Evolutionary conservation across 1,140 invertebrate genomes (phyloP), one percentile per base, ranked within the genome.

Genomic region (Tetramorium parvispinum): DNA sequence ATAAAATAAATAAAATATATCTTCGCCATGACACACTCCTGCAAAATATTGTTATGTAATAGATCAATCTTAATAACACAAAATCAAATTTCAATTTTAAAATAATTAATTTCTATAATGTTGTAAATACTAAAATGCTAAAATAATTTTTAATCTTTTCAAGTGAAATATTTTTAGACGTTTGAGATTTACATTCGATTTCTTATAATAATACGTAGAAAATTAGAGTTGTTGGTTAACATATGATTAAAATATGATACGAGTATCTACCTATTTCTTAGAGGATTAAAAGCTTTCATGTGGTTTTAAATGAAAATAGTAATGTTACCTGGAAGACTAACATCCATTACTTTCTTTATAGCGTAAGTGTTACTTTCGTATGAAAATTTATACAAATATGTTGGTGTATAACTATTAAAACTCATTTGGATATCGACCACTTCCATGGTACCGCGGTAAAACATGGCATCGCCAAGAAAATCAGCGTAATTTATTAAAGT

Each of bases 331-430:
- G 76, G 70, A 8, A 66, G 0, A 3, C 71, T 53, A 1, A 89
- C 21, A 4, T 87, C 43, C 0, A 89, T 11, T 0, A 63, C 0
- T 5, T 24, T 27, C 46, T 91, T 92, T 10, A 51, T 57, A 0
- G 85, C 0, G 0, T 89, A 89, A 0, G 55, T 5, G 51, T 68
- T 71, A 18, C 55, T 66, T 1, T 94, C 91, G 59, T 94, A 95
- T 49, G 94, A 93, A 91, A 96, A 96, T 86, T 92, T 91, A 76
- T 96, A 96, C 55, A 96, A 91, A 81, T 95, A 97, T 2, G 95
- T 93, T 0, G 94, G 21, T 4, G n/a, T 40, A 91, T 32, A 89
- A 79, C 2, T 83, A 43, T 2, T 76, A 88, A 53, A 85, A 86
- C n/a, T 93, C 0, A 92, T 85, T 18, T 96, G 95, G 5, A 94